Percentiles rank a stretch among this genome's conserved stretches.
phyloP scores from a whole-genome alignment of 1,140 invertebrate species.

The Medauroidea extradentata region DNA sequence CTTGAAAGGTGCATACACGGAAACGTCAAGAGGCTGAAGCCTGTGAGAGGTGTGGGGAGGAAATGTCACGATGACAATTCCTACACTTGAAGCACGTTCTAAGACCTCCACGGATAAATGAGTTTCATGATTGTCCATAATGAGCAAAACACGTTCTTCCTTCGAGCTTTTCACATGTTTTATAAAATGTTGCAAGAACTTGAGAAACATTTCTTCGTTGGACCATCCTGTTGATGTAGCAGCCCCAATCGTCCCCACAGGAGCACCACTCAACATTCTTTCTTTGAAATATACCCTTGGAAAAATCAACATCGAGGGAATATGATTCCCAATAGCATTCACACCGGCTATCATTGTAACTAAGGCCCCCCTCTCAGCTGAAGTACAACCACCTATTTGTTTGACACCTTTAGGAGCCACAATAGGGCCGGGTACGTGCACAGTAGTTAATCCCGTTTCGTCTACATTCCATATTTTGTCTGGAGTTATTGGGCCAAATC shows the following conservation, averaged over 20 bases:
- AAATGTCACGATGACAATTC: neutral
- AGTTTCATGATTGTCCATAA: slow-evolving; percentile 6
- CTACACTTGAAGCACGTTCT: neutral
- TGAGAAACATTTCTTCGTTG: neutral
- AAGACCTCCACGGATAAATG: neutral
- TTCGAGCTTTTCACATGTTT: neutral
- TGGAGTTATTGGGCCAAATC: slow-evolving; percentile 8
- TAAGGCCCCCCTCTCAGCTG: slow-evolving; percentile 31
- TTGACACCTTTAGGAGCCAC: slow-evolving; percentile 31
- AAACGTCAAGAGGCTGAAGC: neutral
- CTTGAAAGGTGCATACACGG: neutral
- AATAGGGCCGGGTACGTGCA: slow-evolving; percentile 33
- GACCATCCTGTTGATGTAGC: slow-evolving; percentile 1
- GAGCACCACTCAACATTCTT: neutral
- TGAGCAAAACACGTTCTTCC: neutral
- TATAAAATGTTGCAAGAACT: neutral
- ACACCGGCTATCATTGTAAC: slow-evolving; percentile 30
- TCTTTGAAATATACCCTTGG: neutral
- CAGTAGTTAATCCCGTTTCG: slow-evolving; percentile 38
- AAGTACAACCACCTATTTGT: slow-evolving; percentile 34
- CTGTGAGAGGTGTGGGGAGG: slow-evolving; percentile 2
- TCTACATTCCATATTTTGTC: slow-evolving; percentile 37
- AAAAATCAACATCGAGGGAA: slow-evolving; percentile 3
- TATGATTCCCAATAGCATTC: slow-evolving; percentile 34
- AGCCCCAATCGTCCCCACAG: slow-evolving; percentile 3